phyloP scores from a whole-genome alignment of 2,113 vertebrate genomes.

The Nothocercus nigrocapillus region DNA sequence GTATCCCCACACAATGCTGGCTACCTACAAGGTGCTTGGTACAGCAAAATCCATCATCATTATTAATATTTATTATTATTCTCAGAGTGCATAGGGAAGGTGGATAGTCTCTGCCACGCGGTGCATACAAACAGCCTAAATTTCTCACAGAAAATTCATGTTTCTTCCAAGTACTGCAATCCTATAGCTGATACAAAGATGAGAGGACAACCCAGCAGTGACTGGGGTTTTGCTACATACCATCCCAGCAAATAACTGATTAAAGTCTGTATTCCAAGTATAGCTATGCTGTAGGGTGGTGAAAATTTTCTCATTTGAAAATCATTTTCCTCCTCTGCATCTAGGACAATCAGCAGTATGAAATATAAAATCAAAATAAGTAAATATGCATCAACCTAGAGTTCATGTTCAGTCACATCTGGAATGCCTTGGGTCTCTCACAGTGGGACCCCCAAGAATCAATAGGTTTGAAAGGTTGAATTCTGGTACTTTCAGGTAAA shows the following conservation, averaged over 20 bases:
- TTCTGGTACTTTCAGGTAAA: background rate
- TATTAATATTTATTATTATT: background rate
- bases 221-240: background rate
- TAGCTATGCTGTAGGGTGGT: constrained; percentile 16
- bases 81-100: background rate
- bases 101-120: background rate
- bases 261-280: constrained; percentile 19
- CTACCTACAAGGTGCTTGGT: background rate
- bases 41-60: background rate
- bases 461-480: background rate
- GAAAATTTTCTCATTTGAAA: constrained; percentile 62
- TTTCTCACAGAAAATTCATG: background rate
- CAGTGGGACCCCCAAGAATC: background rate
- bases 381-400: constrained; percentile 39
- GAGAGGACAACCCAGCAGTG: background rate
- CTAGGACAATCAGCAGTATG: constrained; percentile 10
- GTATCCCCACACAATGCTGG: background rate
- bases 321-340: constrained; percentile 24
- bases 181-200: background rate
- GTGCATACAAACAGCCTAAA: background rate
- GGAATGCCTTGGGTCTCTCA: background rate
- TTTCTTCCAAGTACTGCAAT: background rate
- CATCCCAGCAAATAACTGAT: constrained; percentile 29
- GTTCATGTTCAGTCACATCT: background rate
- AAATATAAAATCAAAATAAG: constrained; percentile 44